These are phyloP conservation scores for Lydus trimaculatus DNA, from an alignment of 2,888 invertebrate genomes.

Conservation along the genomic window DNA sequence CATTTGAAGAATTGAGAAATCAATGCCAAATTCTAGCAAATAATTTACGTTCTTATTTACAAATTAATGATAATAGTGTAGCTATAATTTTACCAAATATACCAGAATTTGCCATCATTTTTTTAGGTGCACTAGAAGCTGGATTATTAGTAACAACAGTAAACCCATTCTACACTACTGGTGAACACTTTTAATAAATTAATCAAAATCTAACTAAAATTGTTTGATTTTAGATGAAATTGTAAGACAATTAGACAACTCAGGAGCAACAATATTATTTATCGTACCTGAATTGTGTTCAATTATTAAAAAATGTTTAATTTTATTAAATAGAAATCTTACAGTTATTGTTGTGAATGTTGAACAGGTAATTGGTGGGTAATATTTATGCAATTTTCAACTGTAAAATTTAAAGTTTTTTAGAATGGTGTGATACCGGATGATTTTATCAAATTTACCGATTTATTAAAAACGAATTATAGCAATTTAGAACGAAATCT, in stretches of 20 bases:
- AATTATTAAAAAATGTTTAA: constrained; percentile 61
- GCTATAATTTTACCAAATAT: constrained; percentile 77
- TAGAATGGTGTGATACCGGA: neutral
- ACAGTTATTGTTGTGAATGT: constrained; percentile 58
- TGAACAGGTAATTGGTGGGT: neutral
- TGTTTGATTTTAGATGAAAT: constrained; percentile 72
- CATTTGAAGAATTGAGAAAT: constrained; percentile 72
- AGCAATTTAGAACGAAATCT: neutral
- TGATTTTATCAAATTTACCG: neutral
- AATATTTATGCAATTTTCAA: neutral
- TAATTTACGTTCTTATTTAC: constrained; percentile 61
- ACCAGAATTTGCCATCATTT: constrained; percentile 76
- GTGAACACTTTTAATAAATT: constrained; percentile 34
- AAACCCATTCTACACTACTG: constrained; percentile 65
- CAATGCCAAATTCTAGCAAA: constrained; percentile 65
- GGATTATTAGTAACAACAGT: constrained; percentile 74
- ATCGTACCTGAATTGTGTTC: constrained; percentile 66
- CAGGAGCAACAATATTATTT: constrained; percentile 68
- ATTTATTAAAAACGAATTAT: constrained; percentile 38
- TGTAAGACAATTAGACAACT: constrained; percentile 65
- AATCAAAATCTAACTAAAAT: constrained; percentile 8
- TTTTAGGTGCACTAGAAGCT: constrained; percentile 73
- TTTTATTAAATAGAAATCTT: constrained; percentile 56
- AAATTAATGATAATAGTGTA: constrained; percentile 72
- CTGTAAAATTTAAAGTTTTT: neutral